These are phyloP conservation scores for Sparus aurata DNA, from an alignment of 2,797 vertebrate genomes.

Conservation along the genomic window DNA sequence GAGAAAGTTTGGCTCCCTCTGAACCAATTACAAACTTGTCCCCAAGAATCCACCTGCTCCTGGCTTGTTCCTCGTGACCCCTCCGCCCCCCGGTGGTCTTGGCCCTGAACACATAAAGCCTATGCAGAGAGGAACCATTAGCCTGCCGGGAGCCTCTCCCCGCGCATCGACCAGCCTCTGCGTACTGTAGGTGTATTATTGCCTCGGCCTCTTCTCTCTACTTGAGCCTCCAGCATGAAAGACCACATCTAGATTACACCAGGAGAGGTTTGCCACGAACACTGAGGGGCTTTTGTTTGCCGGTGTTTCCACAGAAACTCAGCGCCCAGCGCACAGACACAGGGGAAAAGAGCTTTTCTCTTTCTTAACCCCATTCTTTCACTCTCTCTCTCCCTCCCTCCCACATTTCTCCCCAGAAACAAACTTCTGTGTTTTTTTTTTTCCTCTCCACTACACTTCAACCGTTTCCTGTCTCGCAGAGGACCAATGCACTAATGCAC, in stretches of 20 bases:
- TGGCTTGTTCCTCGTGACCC: constrained; percentile 59
- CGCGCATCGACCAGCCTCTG: constrained; percentile 48
- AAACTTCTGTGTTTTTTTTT: constrained; percentile 30
- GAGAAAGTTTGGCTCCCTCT: constrained; percentile 42
- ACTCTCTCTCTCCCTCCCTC: constrained; percentile 23
- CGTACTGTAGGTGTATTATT: constrained; percentile 68
- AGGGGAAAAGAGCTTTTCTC: constrained; percentile 75
- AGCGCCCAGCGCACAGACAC: constrained; percentile 70
- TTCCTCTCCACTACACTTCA: constrained; percentile 23
- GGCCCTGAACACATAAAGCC: constrained; percentile 40
- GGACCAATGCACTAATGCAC: constrained; percentile 31
- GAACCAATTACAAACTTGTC: constrained; percentile 50
- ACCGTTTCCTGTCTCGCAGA: constrained; percentile 41
- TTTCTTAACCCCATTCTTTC: constrained; percentile 59
- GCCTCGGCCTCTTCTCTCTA: constrained; percentile 59
- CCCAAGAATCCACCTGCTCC: constrained; percentile 59
- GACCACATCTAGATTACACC: constrained; percentile 83
- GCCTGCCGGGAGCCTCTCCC: constrained; percentile 52
- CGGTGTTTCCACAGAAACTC: constrained; percentile 85
- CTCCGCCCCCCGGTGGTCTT: constrained; percentile 20
- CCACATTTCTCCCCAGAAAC: constrained; percentile 49
- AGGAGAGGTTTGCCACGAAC: constrained; percentile 71
- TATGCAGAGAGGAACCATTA: constrained; percentile 35
- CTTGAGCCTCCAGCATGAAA: constrained; percentile 78
- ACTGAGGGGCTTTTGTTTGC: constrained; percentile 87